A percentile compares a stretch with the other conserved stretches of the same genome.
Evolutionary conservation across 2,797 vertebrate genomes (phyloP).

Genomic region (Lateolabrax maculatus): DNA sequence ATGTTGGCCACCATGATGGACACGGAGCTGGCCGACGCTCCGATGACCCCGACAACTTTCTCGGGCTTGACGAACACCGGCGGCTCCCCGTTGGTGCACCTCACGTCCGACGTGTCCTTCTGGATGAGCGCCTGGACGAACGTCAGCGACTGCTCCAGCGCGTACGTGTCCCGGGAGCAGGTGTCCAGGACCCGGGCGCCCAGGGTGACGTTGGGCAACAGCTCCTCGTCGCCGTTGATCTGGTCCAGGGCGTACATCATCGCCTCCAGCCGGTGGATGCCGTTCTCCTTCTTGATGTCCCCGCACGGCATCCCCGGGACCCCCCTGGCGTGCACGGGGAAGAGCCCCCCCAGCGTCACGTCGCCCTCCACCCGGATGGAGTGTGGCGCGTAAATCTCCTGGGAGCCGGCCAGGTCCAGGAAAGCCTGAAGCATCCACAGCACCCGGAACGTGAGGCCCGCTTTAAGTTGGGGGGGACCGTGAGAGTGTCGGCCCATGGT

Average conservation of each 20-base stretch:
- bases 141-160: constrained; percentile 96
- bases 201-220: constrained; percentile 95
- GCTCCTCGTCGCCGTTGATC: constrained; percentile 94
- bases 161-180: constrained; percentile 96
- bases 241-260: constrained; percentile 97
- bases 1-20: constrained; percentile 99
- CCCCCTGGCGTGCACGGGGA: constrained; percentile 94
- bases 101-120: constrained; percentile 96
- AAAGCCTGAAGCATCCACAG: constrained; percentile 77
- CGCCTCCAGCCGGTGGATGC: constrained; percentile 96
- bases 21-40: constrained; percentile 95
- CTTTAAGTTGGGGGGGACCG: neutral
- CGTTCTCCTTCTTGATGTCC: constrained; percentile 94
- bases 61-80: constrained; percentile 95
- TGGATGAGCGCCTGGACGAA: constrained; percentile 98
- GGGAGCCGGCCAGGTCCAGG: constrained; percentile 82
- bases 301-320: constrained; percentile 90
- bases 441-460: constrained; percentile 65
- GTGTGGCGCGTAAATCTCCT: constrained; percentile 96
- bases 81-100: constrained; percentile 96
- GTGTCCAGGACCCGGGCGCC: constrained; percentile 96
- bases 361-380: constrained; percentile 96
- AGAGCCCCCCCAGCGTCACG: constrained; percentile 95
- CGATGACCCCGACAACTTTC: constrained; percentile 95
- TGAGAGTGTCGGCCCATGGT: constrained; percentile 63